phyloP scores from a whole-genome alignment of 30 jellyfish, hydroid and myxozoan genomes.

The Catostylus mosaicus region DNA sequence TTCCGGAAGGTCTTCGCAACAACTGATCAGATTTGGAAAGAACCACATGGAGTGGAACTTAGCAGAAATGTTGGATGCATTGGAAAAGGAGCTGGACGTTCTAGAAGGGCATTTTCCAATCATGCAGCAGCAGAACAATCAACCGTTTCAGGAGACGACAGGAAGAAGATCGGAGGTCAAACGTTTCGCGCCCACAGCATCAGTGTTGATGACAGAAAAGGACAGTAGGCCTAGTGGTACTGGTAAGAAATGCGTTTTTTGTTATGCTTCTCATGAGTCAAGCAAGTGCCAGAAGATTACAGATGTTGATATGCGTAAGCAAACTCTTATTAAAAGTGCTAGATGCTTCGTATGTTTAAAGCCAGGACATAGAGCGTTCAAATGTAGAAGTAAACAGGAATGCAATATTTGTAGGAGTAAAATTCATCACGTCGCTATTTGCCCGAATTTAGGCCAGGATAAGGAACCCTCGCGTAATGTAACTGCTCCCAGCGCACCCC shows the following conservation, averaged over 20 bases:
- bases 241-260: no score
- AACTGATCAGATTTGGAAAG: constrained; percentile 33
- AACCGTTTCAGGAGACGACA: not conserved
- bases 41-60: constrained; percentile 18
- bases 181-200: not conserved
- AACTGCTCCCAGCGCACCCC: constrained; percentile 35
- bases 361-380: no score
- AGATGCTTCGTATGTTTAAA: no score
- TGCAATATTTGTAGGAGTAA: constrained; percentile 1
- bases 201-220: not conserved
- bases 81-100: constrained; percentile 17
- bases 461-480: constrained; percentile 25
- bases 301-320: no score
- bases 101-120: constrained; percentile 19
- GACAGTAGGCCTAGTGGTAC: constrained; percentile 8
- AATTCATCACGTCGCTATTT: constrained; percentile 2
- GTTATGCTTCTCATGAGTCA: no score
- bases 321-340: no score
- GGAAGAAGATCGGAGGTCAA: not conserved
- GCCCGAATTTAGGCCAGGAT: constrained; percentile 18
- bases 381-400: no score
- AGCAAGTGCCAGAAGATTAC: no score
- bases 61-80: constrained; percentile 7
- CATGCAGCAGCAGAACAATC: no score
- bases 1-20: constrained; percentile 2